phyloP scores from a whole-genome alignment of 1,140 invertebrate species.

The Drosophila willistoni region DNA sequence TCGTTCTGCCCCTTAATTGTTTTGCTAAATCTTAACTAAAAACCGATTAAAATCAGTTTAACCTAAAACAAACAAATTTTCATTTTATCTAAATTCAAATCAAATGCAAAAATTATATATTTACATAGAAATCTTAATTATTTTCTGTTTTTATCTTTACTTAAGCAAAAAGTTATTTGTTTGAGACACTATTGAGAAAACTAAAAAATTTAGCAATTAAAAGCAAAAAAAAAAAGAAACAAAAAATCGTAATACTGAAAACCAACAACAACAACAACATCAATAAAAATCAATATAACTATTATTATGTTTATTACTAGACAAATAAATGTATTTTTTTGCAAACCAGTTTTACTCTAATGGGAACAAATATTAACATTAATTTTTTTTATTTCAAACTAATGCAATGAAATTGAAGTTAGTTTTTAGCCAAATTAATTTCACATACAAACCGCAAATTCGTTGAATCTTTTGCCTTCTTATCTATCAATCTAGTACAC shows the following conservation, averaged over 20 bases:
- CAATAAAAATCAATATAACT: conserved; percentile 67
- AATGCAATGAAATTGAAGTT: too few relatives aligned
- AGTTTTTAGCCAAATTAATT: background rate
- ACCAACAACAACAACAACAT: conserved; percentile 16
- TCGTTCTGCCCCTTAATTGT: too few relatives aligned
- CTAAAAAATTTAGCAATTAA: background rate
- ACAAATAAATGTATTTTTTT: conserved; percentile 77
- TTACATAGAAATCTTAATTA: background rate
- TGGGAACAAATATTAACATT: background rate
- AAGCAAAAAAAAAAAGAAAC: conserved; percentile 34
- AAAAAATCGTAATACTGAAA: conserved; percentile 37
- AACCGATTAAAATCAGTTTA: too few relatives aligned
- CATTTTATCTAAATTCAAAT: background rate
- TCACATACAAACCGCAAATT: background rate
- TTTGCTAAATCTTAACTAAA: too few relatives aligned
- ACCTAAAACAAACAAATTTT: background rate
- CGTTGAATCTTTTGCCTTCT: background rate
- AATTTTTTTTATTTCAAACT: too few relatives aligned
- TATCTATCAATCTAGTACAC: conserved; percentile 42
- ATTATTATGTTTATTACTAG: conserved; percentile 72
- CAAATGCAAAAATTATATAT: background rate
- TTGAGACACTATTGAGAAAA: background rate
- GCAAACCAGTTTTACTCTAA: conserved; percentile 46
- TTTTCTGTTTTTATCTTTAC: background rate
- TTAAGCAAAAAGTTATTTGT: background rate